Percentiles rank a stretch among this genome's conserved stretches.
These are phyloP conservation scores for Sinhomidia bicolor DNA, from an alignment of 2,888 invertebrate genomes.

Conservation along the genomic window DNA sequence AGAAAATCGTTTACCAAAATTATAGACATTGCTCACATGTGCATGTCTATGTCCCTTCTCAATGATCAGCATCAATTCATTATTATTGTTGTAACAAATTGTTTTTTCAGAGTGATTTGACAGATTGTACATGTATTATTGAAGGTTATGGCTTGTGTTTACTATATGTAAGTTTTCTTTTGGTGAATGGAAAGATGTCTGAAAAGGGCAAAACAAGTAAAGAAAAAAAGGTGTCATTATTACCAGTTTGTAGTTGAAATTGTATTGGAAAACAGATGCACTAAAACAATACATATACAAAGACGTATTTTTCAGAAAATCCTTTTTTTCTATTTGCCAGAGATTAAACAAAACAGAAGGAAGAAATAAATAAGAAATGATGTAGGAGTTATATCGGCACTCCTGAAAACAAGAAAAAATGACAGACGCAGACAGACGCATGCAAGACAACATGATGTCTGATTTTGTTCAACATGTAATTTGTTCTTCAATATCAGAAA, in stretches of 20 bases:
- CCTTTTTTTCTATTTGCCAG: background rate
- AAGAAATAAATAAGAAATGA: background rate
- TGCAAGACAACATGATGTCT: conserved; percentile 35
- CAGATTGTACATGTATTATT: conserved; percentile 57
- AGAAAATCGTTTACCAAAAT: conserved; percentile 46
- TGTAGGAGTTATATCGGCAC: background rate
- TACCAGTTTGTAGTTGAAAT: background rate
- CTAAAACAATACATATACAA: conserved; percentile 9
- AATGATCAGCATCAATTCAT: background rate
- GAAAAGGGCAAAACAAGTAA: too few species aligned
- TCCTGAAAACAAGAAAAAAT: background rate
- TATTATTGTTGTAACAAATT: conserved; percentile 60
- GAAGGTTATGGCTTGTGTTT: conserved; percentile 62
- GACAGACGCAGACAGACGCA: conserved; percentile 29
- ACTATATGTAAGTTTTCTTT: background rate
- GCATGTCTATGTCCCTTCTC: background rate
- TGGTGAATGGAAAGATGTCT: background rate
- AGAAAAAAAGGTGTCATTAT: conserved; percentile 48
- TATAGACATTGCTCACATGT: conserved; percentile 50
- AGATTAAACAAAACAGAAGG: background rate
- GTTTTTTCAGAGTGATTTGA: conserved; percentile 66
- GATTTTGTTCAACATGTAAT: conserved; percentile 50
- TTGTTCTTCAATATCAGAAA: conserved; percentile 21
- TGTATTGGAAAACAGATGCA: conserved; percentile 5
- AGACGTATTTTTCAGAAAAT: background rate